A percentile compares a stretch with the other conserved stretches of the same genome.
These are phyloP conservation scores for Athripsodes cinereus DNA, from an alignment of 2,888 invertebrate species.

Conservation along the genomic window DNA sequence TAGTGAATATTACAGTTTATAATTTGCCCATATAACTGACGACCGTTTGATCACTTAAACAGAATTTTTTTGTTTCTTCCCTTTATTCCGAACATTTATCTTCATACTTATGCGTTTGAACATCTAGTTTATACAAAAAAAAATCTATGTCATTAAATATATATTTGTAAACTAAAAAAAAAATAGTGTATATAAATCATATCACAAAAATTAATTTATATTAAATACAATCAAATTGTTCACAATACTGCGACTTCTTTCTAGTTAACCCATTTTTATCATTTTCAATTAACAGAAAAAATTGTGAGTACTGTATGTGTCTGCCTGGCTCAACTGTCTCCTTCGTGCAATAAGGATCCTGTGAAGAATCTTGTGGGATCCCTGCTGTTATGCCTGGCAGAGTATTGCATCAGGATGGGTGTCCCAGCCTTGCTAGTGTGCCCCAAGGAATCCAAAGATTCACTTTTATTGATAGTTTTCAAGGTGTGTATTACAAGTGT, in stretches of 20 bases:
- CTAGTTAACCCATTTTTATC: background rate
- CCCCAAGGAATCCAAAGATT: constrained; percentile 40
- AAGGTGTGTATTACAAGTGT: constrained; percentile 44
- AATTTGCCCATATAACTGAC: no score
- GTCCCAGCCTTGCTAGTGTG: constrained; percentile 55
- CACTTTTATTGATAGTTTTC: constrained; percentile 63
- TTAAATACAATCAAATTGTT: background rate
- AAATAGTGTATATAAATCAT: no score
- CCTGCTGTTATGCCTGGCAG: constrained; percentile 81
- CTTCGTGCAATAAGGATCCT: constrained; percentile 52
- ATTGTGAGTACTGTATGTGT: constrained; percentile 53
- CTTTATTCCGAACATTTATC: no score
- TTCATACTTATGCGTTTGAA: no score
- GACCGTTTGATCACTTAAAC: no score
- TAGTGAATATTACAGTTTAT: no score
- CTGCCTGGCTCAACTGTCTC: constrained; percentile 45
- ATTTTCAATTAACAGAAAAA: constrained; percentile 39
- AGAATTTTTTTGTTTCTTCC: no score
- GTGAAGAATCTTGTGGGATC: constrained; percentile 69
- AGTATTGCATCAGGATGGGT: constrained; percentile 88
- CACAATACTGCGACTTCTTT: background rate
- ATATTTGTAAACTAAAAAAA: no score
- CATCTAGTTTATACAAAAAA: no score
- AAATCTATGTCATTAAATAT: no score
- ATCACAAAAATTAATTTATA: no score